Conservation (phyloP, 35 echinoderm and acorn worm genomes). For the Eucidaris tribuloides region DNA sequence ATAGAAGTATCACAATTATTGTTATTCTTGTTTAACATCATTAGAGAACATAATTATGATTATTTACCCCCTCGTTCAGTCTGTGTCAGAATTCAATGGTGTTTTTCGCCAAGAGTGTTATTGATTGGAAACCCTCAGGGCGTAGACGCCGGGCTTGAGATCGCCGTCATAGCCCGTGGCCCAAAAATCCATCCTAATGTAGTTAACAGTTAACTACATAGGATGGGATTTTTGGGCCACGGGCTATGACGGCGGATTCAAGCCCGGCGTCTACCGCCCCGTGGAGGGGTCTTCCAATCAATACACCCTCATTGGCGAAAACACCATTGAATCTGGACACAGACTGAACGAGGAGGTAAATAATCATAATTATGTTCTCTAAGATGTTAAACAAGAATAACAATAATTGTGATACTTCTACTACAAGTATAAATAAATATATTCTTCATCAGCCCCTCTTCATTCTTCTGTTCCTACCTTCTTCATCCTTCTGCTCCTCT, state of each 20-base stretch:
- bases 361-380: no score
- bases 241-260: slow-evolving; percentile 37
- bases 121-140: slow-evolving; percentile 5
- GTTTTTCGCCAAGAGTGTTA: slow-evolving; percentile 58
- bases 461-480: no score
- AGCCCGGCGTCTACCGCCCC: slow-evolving; percentile 62
- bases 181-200: slow-evolving; percentile 67
- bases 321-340: slow-evolving; percentile 34
- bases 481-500: no score
- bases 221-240: slow-evolving; percentile 72
- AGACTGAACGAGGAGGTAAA: slow-evolving; percentile 27
- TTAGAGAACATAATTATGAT: no score
- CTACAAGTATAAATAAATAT: no score
- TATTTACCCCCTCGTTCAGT: slow-evolving; percentile 29
- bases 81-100: slow-evolving; percentile 33
- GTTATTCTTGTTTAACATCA: no score
- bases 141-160: slow-evolving; percentile 69
- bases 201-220: no score
- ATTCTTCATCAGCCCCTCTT: no score
- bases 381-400: no score
- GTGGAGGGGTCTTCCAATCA: slow-evolving; percentile 14
- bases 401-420: no score
- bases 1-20: no score
- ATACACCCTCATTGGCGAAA: slow-evolving; percentile 65
- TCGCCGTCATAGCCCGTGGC: slow-evolving; percentile 25